These are phyloP conservation scores for Daptonema setosum DNA, from an alignment of 2,888 invertebrate species.

Conservation along the genomic window DNA sequence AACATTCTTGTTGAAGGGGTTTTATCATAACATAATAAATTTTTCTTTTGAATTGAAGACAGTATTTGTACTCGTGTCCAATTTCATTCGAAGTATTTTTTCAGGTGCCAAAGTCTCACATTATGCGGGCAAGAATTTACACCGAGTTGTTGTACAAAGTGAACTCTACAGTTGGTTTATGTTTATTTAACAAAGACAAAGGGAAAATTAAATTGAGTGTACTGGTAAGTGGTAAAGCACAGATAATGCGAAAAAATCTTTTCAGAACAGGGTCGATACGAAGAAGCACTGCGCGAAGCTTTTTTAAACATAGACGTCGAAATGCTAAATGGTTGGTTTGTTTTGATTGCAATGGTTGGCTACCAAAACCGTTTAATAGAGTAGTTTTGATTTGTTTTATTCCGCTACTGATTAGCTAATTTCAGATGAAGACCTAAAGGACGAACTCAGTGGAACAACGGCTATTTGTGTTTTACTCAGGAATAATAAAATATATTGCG, in stretches of 20 bases:
- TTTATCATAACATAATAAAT: too few species aligned
- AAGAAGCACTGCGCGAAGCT: conserved; percentile 62
- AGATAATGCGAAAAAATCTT: background rate
- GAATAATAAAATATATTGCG: conserved; percentile 63
- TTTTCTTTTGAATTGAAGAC: too few species aligned
- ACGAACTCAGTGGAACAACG: conserved; percentile 82
- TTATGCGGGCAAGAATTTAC: conserved; percentile 79
- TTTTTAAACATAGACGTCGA: conserved; percentile 75
- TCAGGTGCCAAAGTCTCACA: conserved; percentile 53
- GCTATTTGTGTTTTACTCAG: conserved; percentile 54
- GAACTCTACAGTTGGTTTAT: conserved; percentile 13
- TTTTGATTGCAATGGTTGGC: conserved; percentile 1
- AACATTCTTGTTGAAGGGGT: background rate
- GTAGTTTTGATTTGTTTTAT: background rate
- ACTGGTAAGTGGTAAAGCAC: too few species aligned
- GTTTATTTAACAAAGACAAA: background rate
- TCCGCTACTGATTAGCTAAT: background rate
- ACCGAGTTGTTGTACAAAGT: conserved; percentile 59
- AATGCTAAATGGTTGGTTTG: conserved; percentile 47
- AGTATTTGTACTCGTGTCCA: background rate
- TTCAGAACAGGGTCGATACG: conserved; percentile 50
- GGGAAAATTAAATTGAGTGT: too few species aligned
- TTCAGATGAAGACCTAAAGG: conserved; percentile 55
- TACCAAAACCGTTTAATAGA: too few species aligned
- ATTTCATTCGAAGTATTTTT: background rate